Base-by-base conservation (phyloP, 2,888 invertebrate genomes). In the Dastarcus helophoroides region DNA sequence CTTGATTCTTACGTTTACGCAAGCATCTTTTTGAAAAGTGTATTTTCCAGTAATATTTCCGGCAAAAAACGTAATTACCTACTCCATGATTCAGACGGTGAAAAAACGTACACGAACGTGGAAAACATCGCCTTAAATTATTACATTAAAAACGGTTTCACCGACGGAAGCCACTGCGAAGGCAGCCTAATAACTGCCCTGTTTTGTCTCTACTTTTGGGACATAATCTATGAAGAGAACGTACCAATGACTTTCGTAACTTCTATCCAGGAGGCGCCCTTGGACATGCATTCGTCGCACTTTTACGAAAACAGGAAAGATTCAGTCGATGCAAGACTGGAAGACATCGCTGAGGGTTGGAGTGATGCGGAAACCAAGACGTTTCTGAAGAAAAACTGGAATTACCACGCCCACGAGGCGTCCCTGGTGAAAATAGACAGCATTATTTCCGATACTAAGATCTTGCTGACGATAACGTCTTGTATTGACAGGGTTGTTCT, bases 261-360 rank as follows among this genome's bases (percentile, higher is more conserved):
- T 1, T 59, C 62, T 3, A 74, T 72, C 51, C 85, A 86, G 54
- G 50, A 58, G 3, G 65, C 63, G n/a, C 90, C 89, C 0, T 58
- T 82, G 3, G 89, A 90, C 59, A 56, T 88, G 44, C 69, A 67
- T 48, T 67, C 69, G 1, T 62, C 64, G 2, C 60, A 69, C 23
- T 89, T 90, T 62, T 81, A 80, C 47, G 30, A 35, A 0, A 76
- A 76, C 43, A 65, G 88, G 27, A 64, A 71, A 51, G 46, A 58
- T 0, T 32, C 49, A 1, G 74, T 89, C 8, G 72, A 79, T 7
- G 52, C 62, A 2, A 63, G 73, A 37, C 44, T 75, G 26, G 33
- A 48, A 3, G 43, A 58, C 5, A 57, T 73, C 3, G 48, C 48
- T 22, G 27, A 38, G 3, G 41, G 50, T 24, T 58, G 64, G 51